Base-by-base conservation (phyloP, 2,113 vertebrate genomes). In the Clarias gariepinus region DNA sequence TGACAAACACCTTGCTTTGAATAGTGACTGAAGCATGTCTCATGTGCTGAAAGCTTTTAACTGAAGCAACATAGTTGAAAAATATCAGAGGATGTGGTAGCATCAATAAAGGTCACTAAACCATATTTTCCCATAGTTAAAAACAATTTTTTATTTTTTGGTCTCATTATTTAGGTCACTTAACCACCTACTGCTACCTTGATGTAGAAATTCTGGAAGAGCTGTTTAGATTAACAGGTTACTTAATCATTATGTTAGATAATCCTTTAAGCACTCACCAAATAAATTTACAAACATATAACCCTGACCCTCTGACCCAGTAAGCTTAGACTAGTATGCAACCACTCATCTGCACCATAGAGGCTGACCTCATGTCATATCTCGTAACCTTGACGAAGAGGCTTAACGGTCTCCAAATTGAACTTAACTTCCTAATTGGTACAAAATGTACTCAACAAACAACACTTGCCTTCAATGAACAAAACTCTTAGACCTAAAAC, bases 51-150 rank as follows among this genome's bases (percentile, higher is more conserved):
- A 60, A 69, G 64, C 30, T 58, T 21, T 74, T 23, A 28, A 58
- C 64, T n/a, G 19, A 87, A 66, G 63, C 19, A 87, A 4, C 23
- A 3, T 36, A 19, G 23, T 53, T 84, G 23, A 64, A 16, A 87
- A 85, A 82, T 84, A 76, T 86, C 82, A 78, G 61, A 88, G 78
- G 82, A 86, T 85, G 63, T 90, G 85, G 84, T 58, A 86, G 78
- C 74, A 33, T 60, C 55, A 58, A 90, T 90, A 90, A 90, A 90
- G 84, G 76, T 88, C 71, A 88, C 71, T 19, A 63, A 23, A 69
- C 58, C 28, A 80, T n/a, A 77, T 83, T 76, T 87, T 81, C 47
- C 78, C 84, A 57, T 7, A 19, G 47, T 76, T 10, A 52, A 73
- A 11, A 19, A 60, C 41, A 68, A 8, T 47, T 47, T 8, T 0